Base-by-base conservation (phyloP, 2,797 vertebrate species). In the Alfaro cultratus region DNA sequence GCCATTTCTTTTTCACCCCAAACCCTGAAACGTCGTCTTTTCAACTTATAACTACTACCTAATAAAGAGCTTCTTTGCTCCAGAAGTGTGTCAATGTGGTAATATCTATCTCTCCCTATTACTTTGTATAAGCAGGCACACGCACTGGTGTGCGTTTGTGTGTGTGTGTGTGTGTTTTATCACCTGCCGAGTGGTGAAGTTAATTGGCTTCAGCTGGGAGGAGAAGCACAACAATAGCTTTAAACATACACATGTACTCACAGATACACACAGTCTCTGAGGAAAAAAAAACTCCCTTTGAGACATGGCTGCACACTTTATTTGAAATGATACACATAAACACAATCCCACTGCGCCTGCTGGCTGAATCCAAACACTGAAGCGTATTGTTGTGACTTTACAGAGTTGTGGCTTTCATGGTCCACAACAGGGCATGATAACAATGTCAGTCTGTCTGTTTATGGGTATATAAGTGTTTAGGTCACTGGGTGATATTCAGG, bases 201-300 rank as follows among this genome's bases (percentile, higher is more conserved):
- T 95, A 95, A 95, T 95, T 94, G 93, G 93, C 93, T 93, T 91
- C 92, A 93, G 93, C 83, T 89, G 88, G 92, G 88, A 91, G 90
- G 83, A 91, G 87, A 89, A 76, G 81, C 76, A 80, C 91, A 82
- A 93, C 92, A 93, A 91, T 88, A 83, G 88, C 82, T 86, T 87
- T 87, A 91, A 87, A 91, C 74, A 83, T 83, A 83, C 81, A 80
- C 60, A 73, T 31, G 57, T 57, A 81, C 34, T 64, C 70, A 60
- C 77, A 81, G 29, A n/a, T 2, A 88, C 80, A 88, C 80, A 81
- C 77, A 75, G 64, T 70, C 67, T 81, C 80, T 86, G 34, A 11
- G 7, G 16, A 51, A 51, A 49, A 51, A 85, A 83, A 88, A 80
- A 82, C 75, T 79, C 79, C 82, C 87, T 78, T 73, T 67, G 81